Percentiles rank a stretch among this genome's conserved stretches.
Conservation (phyloP, 2,888 invertebrate genomes). For the Caenorhabditis becei region DNA sequence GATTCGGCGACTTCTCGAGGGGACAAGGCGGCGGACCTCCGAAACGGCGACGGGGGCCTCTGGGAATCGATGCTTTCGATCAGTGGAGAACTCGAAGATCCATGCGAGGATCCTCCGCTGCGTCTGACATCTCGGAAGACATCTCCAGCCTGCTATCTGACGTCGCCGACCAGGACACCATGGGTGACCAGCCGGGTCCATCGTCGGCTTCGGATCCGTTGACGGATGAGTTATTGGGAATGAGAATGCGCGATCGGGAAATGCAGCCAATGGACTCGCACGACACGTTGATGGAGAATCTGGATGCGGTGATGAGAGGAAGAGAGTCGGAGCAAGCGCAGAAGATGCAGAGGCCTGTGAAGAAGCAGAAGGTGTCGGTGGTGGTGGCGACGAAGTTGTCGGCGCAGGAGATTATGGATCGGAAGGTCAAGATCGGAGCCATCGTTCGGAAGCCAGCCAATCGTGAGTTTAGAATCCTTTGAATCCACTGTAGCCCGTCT, state of each 20-base stretch:
- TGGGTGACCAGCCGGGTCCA: not conserved
- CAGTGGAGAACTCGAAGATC: constrained; percentile 45
- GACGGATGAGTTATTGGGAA: constrained; percentile 4
- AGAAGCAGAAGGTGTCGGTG: not conserved
- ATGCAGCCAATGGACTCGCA: constrained; percentile 37
- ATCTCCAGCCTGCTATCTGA: not conserved
- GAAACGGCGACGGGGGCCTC: constrained; percentile 46
- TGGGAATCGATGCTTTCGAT: constrained; percentile 56
- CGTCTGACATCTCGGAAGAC: constrained; percentile 23
- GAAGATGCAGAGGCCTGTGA: not conserved
- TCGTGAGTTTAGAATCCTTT: constrained; percentile 29
- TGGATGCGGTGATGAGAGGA: constrained; percentile 19
- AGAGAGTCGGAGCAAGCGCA: not conserved
- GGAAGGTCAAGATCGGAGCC: constrained; percentile 39
- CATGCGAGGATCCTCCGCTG: constrained; percentile 26
- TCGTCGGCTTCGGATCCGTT: not conserved
- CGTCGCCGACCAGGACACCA: not conserved
- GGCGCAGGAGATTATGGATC: constrained; percentile 33
- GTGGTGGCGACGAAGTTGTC: not conserved
- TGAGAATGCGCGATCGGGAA: constrained; percentile 6
- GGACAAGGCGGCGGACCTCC: constrained; percentile 41
- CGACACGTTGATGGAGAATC: constrained; percentile 9
- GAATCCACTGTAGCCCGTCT: not conserved
- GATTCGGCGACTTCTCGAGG: constrained; percentile 16
- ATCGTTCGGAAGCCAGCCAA: constrained; percentile 54